A percentile compares a stretch with the other conserved stretches of the same genome.
phyloP scores from a whole-genome alignment of 2,797 vertebrate genomes.

The Siniperca undulata region DNA sequence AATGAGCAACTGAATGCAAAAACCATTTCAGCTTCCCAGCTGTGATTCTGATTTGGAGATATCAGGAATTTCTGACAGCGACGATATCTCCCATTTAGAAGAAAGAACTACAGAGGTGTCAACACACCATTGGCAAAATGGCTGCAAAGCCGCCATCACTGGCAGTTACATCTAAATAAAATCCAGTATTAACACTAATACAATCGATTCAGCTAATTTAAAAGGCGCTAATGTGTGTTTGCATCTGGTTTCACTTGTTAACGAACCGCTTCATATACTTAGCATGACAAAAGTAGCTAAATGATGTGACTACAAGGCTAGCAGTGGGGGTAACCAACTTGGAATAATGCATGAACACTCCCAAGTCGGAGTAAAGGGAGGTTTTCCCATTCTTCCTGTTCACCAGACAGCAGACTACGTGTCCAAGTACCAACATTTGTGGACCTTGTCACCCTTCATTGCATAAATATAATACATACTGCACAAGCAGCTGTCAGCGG shows the following conservation, averaged over 20 bases:
- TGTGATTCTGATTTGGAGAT: not conserved
- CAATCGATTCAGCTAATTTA: not conserved
- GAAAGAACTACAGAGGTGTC: not conserved
- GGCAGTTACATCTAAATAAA: not conserved
- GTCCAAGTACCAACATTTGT: not conserved
- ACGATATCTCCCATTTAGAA: not conserved
- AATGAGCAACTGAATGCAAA: not conserved
- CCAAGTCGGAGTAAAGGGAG: not conserved
- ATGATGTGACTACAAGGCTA: not conserved
- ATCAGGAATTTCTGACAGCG: not conserved
- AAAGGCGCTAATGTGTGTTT: not conserved
- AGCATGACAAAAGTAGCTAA: not conserved
- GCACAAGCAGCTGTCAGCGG: not conserved
- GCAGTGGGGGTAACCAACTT: too few species aligned
- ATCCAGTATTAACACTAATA: not conserved
- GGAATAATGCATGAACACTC: not conserved
- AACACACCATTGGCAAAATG: not conserved
- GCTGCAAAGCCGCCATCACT: not conserved
- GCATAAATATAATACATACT: not conserved
- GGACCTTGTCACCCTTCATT: not conserved
- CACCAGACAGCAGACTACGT: not conserved
- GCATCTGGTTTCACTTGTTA: not conserved
- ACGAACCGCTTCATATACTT: not conserved
- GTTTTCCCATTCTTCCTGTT: not conserved
- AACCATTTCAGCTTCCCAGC: not conserved